Evolutionary conservation across 2,113 vertebrate genomes (phyloP), one percentile per base, ranked within the genome.

Genomic region (Perccottus glenii): DNA sequence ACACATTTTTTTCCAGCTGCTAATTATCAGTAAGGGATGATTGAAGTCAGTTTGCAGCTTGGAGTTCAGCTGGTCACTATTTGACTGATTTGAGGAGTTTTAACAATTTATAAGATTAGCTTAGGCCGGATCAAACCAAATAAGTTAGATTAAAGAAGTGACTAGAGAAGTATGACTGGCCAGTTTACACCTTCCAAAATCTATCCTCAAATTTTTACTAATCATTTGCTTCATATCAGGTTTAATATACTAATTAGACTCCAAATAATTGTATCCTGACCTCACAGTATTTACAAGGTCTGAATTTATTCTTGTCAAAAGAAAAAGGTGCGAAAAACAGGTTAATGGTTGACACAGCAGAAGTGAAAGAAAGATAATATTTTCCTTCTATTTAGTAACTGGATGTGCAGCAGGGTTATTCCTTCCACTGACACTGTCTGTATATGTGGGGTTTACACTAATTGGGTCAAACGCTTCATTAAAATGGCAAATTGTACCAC

Each of bases 111-210:
- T n/a, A n/a, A n/a, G n/a, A n/a, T n/a, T n/a, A n/a, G n/a, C n/a
- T n/a, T n/a, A n/a, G n/a, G n/a, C n/a, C n/a, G n/a, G n/a, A 52
- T 14, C 9, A 52, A 42, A 35, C 7, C 32, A 15, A 50, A 42
- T 52, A 50, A 59, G 15, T 44, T 40, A 64, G 32, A 10, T 14
- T 57, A 51, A 36, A 77, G 64, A 67, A 38, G 5, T n/a, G 19
- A 27, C 19, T 27, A 27, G 19, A 27, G 19, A 27, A 27, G 19
- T 27, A 27, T 27, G 19, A 27, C 19, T 27, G 19, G 19, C 19
- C 19, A 27, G 19, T 27, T 27, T 27, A 27, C 19, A 27, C 19
- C 19, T 27, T 27, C 19, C 19, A 27, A 27, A 27, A 27, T 27
- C 19, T 27, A 27, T 27, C 19, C 19, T 27, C 19, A 27, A 27